A percentile compares a stretch with the other conserved stretches of the same genome.
phyloP scores from a whole-genome alignment of 2,888 invertebrate genomes.

The Zaprionus bogoriensis region DNA sequence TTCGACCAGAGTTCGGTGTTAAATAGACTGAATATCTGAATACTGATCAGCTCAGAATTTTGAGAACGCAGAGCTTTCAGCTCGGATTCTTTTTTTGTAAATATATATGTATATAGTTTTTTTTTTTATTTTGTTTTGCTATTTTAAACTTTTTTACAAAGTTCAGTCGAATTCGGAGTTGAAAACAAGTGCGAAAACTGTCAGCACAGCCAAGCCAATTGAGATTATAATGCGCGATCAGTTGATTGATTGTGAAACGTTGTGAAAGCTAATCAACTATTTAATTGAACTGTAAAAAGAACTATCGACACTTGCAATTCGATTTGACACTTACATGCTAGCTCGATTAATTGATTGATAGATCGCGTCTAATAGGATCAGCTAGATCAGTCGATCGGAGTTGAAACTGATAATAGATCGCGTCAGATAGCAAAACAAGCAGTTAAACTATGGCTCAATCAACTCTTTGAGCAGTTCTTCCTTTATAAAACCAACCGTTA shows the following conservation, averaged over 20 bases:
- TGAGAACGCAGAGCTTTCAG: neutral
- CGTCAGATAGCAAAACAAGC: too few relatives aligned
- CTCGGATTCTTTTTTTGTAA: too few relatives aligned
- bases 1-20: neutral
- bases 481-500: neutral
- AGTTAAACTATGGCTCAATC: neutral
- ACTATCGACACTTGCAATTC: neutral
- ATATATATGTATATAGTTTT: too few relatives aligned
- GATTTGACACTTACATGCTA: neutral
- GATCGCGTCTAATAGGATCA: neutral
- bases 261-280: neutral
- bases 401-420: too few relatives aligned
- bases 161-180: too few relatives aligned
- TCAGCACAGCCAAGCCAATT: neutral
- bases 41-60: neutral
- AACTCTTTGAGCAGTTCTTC: neutral
- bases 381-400: neutral
- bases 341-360: conserved; percentile 2
- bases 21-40: neutral
- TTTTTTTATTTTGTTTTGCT: neutral
- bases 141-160: too few relatives aligned
- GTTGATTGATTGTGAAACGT: neutral
- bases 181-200: neutral
- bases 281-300: neutral
- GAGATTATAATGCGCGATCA: neutral